A percentile compares a stretch with the other conserved stretches of the same genome.
Evolutionary conservation across 2,113 vertebrate species (phyloP).

Genomic region (Peromyscus maniculatus): DNA sequence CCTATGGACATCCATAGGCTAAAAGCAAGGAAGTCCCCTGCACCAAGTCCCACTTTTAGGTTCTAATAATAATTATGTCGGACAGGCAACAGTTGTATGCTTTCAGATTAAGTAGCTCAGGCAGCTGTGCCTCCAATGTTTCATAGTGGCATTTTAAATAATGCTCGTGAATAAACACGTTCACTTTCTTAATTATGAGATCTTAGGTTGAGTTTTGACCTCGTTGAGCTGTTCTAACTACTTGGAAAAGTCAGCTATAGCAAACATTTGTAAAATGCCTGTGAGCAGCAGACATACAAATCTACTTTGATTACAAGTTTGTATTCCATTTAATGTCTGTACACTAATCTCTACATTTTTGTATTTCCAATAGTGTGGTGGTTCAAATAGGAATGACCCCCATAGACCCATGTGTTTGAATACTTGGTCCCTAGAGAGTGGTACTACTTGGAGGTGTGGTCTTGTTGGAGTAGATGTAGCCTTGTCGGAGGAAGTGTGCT

Average conservation of each 20-base stretch:
- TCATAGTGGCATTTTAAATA: background rate
- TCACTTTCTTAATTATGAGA: background rate
- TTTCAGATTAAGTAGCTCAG: background rate
- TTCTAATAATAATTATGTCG: background rate
- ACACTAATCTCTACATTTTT: background rate
- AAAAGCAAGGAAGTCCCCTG: conserved; percentile 29
- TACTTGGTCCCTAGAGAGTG: background rate
- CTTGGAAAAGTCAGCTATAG: background rate
- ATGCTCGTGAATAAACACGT: background rate
- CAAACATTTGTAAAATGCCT: background rate
- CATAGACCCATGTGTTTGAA: background rate
- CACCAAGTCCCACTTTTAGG: background rate
- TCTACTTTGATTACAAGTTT: background rate
- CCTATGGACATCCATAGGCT: background rate
- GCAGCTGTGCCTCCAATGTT: background rate
- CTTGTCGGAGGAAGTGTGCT: background rate
- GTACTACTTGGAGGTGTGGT: background rate
- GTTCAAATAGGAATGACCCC: background rate
- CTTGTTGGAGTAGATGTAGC: background rate
- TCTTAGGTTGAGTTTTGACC: background rate
- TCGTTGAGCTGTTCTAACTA: background rate
- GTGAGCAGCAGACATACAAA: background rate
- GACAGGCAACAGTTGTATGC: background rate
- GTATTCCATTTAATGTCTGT: background rate
- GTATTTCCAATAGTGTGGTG: conserved; percentile 1